phyloP scores from a whole-genome alignment of 2,113 vertebrate genomes.

The Emydura subglobosa region DNA sequence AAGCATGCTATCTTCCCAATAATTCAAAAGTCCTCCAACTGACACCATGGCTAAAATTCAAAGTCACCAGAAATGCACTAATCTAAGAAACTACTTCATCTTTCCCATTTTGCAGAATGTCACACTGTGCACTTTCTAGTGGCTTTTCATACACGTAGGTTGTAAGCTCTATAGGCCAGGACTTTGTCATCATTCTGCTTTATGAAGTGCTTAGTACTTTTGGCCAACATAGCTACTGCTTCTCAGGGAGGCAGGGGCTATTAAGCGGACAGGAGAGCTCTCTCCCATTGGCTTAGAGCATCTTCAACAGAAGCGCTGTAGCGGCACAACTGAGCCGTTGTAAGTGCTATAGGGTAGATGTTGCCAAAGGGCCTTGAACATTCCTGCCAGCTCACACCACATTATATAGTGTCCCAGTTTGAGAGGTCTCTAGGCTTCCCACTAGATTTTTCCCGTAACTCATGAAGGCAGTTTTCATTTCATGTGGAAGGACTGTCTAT shows the following conservation, averaged over 20 bases:
- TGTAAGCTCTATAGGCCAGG: background rate
- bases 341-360: background rate
- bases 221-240: background rate
- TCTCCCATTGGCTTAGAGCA: background rate
- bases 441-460: background rate
- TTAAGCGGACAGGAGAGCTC: too few species aligned
- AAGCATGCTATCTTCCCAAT: background rate
- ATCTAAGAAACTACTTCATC: background rate
- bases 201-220: background rate
- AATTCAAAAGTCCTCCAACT: background rate
- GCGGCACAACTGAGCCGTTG: too few species aligned
- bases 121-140: background rate
- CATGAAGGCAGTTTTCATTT: background rate
- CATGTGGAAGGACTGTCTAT: background rate
- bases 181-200: background rate
- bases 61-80: background rate
- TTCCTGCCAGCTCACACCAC: background rate
- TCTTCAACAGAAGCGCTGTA: background rate
- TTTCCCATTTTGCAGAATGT: background rate
- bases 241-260: background rate
- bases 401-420: background rate
- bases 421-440: background rate
- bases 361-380: background rate
- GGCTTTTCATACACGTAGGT: background rate
- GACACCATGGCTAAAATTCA: background rate